Base-by-base conservation (phyloP, 2,888 invertebrate species). In the Calliopum simillimum region DNA sequence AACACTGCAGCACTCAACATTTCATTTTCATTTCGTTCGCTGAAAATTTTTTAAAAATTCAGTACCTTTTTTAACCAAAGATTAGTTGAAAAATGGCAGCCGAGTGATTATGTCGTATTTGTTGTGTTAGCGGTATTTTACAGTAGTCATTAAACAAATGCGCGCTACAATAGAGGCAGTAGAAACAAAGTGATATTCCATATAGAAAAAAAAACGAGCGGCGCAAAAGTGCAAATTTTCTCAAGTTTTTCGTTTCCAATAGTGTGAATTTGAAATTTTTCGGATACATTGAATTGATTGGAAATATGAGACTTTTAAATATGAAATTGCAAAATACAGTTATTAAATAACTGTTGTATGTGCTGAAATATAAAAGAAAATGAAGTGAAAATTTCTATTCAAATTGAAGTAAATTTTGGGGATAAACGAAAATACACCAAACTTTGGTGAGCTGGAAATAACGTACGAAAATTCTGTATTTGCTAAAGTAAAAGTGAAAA, bases 81-180 rank as follows among this genome's bases (percentile, higher is more conserved):
- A n/a, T n/a, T n/a, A 65, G 53, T 55, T 23, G 44, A 55, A 46
- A 61, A 65, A 47, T 66, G 56, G 21, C 66, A 66, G 56, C 58
- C 58, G 66, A 56, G 13, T 4, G 11, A 19, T 47, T 21, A 41
- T 47, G 25, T 66, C 19, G 56, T 66, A 3, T 66, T n/a, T n/a
- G 16, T 65, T 25, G 53, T 21, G 56, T 33, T 13, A 4, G 64
- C 43, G 53, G 16, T 49, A 3, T 23, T 53, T 53, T 19, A 3
- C 23, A 44, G 12, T 8, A 16, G 51, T 13, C 19, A 33, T 19
- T 41, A n/a, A 11, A 25, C 8, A 53, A 53, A 53, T 25, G 61
- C 12, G 43, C 19, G 44, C n/a, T 16, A 16, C 19, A 61, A 25
- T 61, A 16, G 61, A 44, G 44, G 14, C 14, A 4, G 19, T 11